These are phyloP conservation scores for Pithys albifrons DNA, from an alignment of 2,113 vertebrate species.

Conservation along the genomic window DNA sequence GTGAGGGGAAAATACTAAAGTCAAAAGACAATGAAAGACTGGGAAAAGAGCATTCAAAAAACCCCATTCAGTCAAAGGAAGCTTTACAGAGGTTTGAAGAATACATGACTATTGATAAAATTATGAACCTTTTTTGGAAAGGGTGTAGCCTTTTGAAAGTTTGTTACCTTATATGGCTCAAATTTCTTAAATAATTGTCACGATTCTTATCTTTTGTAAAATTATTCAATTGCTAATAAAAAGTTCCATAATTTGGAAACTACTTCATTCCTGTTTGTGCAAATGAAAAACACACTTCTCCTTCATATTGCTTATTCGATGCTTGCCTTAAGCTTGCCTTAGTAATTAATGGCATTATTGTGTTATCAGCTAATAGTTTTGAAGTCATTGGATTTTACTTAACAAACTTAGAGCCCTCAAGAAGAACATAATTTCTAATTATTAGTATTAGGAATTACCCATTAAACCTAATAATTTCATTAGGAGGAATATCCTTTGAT, in stretches of 20 bases:
- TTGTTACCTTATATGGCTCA: not conserved
- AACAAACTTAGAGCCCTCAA: not conserved
- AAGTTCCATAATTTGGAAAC: not conserved
- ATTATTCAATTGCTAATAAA: not conserved
- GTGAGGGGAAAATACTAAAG: not conserved
- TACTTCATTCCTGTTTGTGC: fast-evolving
- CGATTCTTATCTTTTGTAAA: not conserved
- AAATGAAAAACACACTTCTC: not conserved
- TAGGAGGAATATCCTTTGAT: not conserved
- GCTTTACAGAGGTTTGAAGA: not conserved
- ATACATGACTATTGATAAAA: not conserved
- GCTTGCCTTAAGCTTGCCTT: not conserved
- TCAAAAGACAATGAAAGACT: not conserved
- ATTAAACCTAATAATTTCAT: not conserved
- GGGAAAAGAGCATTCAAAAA: not conserved
- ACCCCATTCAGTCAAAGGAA: not conserved
- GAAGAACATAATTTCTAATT: not conserved
- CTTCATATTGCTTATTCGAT: fast-evolving
- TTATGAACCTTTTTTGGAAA: fast-evolving
- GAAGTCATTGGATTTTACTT: not conserved
- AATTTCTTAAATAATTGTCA: not conserved
- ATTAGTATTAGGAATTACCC: not conserved
- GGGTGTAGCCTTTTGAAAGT: not conserved
- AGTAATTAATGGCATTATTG: not conserved
- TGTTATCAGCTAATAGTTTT: not conserved